Percentiles rank a stretch among this genome's conserved stretches.
These are phyloP conservation scores for Pectinophora gossypiella DNA, from an alignment of 1,140 invertebrate genomes.

Conservation along the genomic window DNA sequence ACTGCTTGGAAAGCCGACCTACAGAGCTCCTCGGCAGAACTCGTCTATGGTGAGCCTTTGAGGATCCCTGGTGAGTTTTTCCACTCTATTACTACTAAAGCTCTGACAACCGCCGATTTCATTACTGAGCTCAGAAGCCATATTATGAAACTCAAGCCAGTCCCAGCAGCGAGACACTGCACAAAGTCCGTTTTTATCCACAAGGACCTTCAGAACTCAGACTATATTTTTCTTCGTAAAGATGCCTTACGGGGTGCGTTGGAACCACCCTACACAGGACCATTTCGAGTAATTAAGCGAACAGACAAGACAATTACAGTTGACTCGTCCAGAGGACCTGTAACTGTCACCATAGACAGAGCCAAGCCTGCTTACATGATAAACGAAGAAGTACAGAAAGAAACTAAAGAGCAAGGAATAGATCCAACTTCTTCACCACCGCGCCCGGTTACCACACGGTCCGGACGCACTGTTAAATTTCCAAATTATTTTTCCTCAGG, in stretches of 20 bases:
- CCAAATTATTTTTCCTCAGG: too few relatives aligned
- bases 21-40: neutral
- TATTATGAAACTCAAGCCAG: neutral
- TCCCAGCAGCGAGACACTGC: neutral
- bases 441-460: too few relatives aligned
- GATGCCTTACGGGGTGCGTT: neutral
- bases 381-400: neutral
- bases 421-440: too few relatives aligned
- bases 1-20: neutral
- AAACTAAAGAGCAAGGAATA: neutral
- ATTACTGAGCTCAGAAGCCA: neutral
- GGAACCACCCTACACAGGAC: constrained; percentile 3
- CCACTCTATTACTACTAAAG: neutral
- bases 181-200: neutral
- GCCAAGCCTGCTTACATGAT: neutral
- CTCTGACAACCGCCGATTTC: neutral
- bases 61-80: neutral
- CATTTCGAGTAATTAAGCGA: neutral
- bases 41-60: neutral
- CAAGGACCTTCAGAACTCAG: neutral
- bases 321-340: neutral
- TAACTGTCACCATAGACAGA: neutral
- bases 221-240: neutral
- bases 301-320: neutral
- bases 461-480: too few relatives aligned